A percentile compares a stretch with the other conserved stretches of the same genome.
Evolutionary conservation across 2,888 invertebrate genomes (phyloP).

Genomic region (Microdon myrmicae): DNA sequence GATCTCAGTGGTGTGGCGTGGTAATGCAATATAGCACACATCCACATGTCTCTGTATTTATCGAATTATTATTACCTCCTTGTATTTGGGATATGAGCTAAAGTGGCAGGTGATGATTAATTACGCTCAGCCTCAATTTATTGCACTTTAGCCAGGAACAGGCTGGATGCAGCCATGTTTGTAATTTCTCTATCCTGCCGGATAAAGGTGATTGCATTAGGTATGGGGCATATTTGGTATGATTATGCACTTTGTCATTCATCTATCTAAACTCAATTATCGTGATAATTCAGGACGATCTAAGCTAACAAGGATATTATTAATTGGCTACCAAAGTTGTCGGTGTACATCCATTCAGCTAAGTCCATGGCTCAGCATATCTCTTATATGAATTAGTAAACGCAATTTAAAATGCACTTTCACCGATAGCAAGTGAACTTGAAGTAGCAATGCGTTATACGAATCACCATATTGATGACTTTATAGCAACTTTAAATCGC

Average conservation of each 20-base stretch:
- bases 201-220: slow-evolving; percentile 45
- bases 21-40: background rate
- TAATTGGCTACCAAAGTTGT: slow-evolving; percentile 46
- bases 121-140: slow-evolving; percentile 50
- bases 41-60: slow-evolving; percentile 24
- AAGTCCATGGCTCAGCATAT: slow-evolving; percentile 8
- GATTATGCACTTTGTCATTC: slow-evolving; percentile 46
- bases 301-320: slow-evolving; percentile 47
- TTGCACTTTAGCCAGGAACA: slow-evolving; percentile 46
- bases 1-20: slow-evolving; percentile 5
- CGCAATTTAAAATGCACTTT: slow-evolving; percentile 34
- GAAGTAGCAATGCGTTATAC: too few relatives aligned
- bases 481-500: too few relatives aligned
- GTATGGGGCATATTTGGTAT: background rate
- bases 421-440: too few relatives aligned
- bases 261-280: slow-evolving; percentile 53
- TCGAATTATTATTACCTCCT: slow-evolving; percentile 50
- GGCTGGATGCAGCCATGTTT: slow-evolving; percentile 38
- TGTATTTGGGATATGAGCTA: slow-evolving; percentile 38
- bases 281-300: slow-evolving; percentile 49
- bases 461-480: too few relatives aligned
- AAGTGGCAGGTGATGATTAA: slow-evolving; percentile 52
- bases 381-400: slow-evolving; percentile 29
- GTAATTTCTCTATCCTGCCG: slow-evolving; percentile 50
- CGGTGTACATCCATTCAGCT: slow-evolving; percentile 21